Conservation (phyloP, 2,797 vertebrate species). For the Microchirus variegatus region DNA sequence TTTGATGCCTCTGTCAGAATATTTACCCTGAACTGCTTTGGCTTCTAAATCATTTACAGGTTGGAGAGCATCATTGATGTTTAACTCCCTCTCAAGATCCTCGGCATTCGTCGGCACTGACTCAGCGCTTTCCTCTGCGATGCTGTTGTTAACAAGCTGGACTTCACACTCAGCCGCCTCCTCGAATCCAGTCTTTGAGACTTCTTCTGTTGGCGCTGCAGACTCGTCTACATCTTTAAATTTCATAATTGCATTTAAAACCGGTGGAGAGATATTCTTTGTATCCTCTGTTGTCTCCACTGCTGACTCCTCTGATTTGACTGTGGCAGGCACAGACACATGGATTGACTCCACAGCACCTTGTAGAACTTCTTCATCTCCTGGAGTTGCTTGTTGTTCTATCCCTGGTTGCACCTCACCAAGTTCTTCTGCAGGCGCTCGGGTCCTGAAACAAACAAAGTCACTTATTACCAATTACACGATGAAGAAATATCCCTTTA, state of each 20-base stretch:
- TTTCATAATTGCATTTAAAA: too few species aligned
- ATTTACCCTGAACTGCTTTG: constrained; percentile 7
- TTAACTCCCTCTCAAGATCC: not conserved
- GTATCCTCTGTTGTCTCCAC: too few species aligned
- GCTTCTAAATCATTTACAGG: constrained; percentile 11
- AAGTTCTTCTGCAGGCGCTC: too few species aligned
- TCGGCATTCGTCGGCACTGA: constrained; percentile 2
- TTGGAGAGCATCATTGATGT: constrained; percentile 16
- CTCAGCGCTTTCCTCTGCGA: constrained; percentile 22
- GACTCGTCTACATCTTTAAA: not conserved
- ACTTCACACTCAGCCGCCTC: constrained; percentile 15
- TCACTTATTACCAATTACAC: too few species aligned
- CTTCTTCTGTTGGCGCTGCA: constrained; percentile 4
- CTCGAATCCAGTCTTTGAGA: constrained; percentile 8
- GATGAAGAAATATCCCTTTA: too few species aligned
- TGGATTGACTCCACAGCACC: not conserved
- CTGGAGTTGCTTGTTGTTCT: constrained; percentile 2
- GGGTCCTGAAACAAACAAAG: too few species aligned
- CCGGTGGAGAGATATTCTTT: too few species aligned
- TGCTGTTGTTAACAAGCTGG: constrained; percentile 5
- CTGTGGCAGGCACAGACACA: not conserved
- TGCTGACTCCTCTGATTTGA: not conserved
- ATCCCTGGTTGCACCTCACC: too few species aligned
- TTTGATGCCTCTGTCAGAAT: constrained; percentile 13
- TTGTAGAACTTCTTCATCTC: constrained; percentile 9